These are phyloP conservation scores for Phocides pigmalion DNA, from an alignment of 1,140 invertebrate genomes.

Conservation along the genomic window DNA sequence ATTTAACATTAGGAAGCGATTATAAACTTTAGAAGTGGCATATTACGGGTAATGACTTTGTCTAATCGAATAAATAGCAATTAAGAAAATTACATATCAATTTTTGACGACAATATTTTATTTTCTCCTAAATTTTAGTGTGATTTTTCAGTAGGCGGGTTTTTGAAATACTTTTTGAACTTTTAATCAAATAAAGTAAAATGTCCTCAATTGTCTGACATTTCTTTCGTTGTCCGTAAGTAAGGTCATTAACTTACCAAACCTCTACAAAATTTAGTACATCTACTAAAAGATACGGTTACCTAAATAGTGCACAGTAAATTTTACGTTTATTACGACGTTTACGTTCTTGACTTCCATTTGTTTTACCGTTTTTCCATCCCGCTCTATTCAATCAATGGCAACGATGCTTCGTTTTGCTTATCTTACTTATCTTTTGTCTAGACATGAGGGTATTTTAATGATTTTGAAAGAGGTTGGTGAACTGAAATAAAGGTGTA, in stretches of 20 bases:
- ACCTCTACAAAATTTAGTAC: conserved; percentile 14
- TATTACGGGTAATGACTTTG: too few species aligned
- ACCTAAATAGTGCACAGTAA: conserved; percentile 26
- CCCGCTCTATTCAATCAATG: neutral
- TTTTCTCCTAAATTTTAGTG: too few species aligned
- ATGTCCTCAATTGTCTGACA: too few species aligned
- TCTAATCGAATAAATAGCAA: too few species aligned
- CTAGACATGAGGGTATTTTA: conserved; percentile 6
- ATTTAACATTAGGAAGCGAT: too few species aligned
- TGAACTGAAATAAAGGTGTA: neutral
- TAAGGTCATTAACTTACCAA: conserved; percentile 14
- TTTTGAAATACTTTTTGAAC: too few species aligned
- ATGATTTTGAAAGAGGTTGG: neutral
- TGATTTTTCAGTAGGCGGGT: too few species aligned
- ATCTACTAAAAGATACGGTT: conserved; percentile 15
- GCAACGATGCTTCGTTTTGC: neutral
- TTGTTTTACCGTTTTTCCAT: neutral
- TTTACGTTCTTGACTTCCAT: conserved; percentile 16
- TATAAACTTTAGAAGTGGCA: too few species aligned
- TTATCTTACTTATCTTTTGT: conserved; percentile 18
- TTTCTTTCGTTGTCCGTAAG: conserved; percentile 2
- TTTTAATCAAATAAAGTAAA: too few species aligned
- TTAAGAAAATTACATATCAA: too few species aligned
- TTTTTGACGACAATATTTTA: too few species aligned
- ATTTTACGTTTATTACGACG: conserved; percentile 23